Percentiles rank a stretch among this genome's conserved stretches.
These are phyloP conservation scores for Chanos chanos DNA, from an alignment of 2,797 vertebrate genomes.

Conservation along the genomic window DNA sequence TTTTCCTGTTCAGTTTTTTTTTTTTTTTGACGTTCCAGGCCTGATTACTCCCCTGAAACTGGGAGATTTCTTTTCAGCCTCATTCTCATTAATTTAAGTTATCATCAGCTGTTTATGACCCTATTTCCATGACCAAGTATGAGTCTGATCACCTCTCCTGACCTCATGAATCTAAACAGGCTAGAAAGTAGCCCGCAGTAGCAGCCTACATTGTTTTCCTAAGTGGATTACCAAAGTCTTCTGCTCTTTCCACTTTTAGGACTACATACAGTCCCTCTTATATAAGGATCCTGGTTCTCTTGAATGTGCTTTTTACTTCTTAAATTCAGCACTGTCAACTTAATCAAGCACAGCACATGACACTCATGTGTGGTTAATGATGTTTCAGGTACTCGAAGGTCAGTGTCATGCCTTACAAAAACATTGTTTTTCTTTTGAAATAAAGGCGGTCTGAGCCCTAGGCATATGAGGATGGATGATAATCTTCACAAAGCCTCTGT, in stretches of 20 bases:
- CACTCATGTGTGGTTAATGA: neutral
- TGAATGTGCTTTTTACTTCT: neutral
- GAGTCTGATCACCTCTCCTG: neutral
- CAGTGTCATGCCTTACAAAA: neutral
- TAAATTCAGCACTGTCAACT: neutral
- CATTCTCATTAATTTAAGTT: slow-evolving; percentile 12
- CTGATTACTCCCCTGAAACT: neutral
- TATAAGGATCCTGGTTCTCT: no score
- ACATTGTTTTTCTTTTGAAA: slow-evolving; percentile 12
- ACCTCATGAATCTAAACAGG: neutral
- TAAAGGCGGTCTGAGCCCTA: neutral
- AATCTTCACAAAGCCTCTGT: no score
- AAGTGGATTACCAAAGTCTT: neutral
- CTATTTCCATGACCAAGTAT: neutral
- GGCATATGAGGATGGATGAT: no score
- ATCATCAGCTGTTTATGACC: neutral
- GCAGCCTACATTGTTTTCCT: neutral
- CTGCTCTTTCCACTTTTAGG: no score
- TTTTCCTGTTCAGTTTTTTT: neutral
- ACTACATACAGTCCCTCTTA: no score
- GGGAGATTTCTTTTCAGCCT: slow-evolving; percentile 1
- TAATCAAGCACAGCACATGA: slow-evolving; percentile 10
- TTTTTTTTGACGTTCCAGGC: neutral
- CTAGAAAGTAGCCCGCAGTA: neutral
- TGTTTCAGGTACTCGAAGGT: slow-evolving; percentile 9